Percentiles rank a stretch among this genome's conserved stretches.
Evolutionary conservation across 2,888 invertebrate genomes (phyloP).

Genomic region (Apamea sordens): DNA sequence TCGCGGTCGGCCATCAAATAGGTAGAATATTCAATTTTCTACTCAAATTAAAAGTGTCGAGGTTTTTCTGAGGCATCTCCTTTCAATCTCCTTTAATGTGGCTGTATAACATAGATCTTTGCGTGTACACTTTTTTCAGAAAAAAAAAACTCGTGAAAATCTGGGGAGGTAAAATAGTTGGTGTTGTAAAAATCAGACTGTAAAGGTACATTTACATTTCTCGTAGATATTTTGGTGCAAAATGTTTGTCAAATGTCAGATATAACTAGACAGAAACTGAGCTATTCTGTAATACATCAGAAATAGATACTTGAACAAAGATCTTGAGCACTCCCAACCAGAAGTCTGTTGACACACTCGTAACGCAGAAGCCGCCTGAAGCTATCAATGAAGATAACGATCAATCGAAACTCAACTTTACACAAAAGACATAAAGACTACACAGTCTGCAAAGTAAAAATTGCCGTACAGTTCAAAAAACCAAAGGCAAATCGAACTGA

Average conservation of each 20-base stretch:
- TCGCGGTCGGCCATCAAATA: constrained; percentile 13
- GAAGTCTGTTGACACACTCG: constrained; percentile 66
- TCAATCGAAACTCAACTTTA: constrained; percentile 50
- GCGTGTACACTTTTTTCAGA: background rate
- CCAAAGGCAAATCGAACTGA: constrained; percentile 7
- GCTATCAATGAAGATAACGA: too few relatives aligned
- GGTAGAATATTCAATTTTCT: constrained; percentile 10
- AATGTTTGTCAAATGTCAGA: background rate
- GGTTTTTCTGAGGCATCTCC: constrained; percentile 13
- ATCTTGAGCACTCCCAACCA: constrained; percentile 51
- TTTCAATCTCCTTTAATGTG: constrained; percentile 38
- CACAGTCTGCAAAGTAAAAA: constrained; percentile 22
- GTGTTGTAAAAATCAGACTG: background rate
- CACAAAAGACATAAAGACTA: background rate
- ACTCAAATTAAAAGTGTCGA: constrained; percentile 17
- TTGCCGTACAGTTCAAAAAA: constrained; percentile 31
- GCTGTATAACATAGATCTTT: constrained; percentile 11
- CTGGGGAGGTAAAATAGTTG: background rate
- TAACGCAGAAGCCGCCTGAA: constrained; percentile 50
- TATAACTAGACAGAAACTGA: constrained; percentile 18
- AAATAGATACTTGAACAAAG: constrained; percentile 61
- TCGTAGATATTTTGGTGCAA: background rate
- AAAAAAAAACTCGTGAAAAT: background rate
- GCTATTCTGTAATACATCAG: constrained; percentile 56
- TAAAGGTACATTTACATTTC: background rate